A percentile compares a stretch with the other conserved stretches of the same genome.
Evolutionary conservation across 2,888 invertebrate species (phyloP).

Genomic region (Lysandra coridon): DNA sequence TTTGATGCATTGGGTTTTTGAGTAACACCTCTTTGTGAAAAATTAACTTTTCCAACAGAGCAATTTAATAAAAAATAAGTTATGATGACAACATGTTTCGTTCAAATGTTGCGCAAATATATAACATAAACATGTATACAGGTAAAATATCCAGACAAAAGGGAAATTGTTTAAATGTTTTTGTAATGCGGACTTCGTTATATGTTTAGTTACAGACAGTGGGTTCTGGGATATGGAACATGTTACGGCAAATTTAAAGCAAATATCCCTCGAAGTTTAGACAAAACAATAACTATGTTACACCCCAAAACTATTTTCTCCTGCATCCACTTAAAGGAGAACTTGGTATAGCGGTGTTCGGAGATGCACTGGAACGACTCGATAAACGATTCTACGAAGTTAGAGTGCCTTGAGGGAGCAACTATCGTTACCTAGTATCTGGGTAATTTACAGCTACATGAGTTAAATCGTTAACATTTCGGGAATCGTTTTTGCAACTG

Average conservation of each 20-base stretch:
- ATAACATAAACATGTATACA: not conserved
- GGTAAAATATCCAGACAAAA: not conserved
- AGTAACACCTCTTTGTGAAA: not conserved
- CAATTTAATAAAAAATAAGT: not conserved
- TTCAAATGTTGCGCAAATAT: not conserved
- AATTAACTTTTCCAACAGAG: not conserved
- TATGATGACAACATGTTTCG: not conserved
- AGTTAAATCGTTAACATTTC: not conserved
- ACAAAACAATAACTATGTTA: slow-evolving; percentile 11
- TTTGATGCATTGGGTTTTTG: not conserved
- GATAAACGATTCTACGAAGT: slow-evolving; percentile 1
- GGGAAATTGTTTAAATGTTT: not conserved
- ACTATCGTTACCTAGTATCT: slow-evolving; percentile 1
- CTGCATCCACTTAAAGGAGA: not conserved
- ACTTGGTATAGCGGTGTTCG: slow-evolving; percentile 5
- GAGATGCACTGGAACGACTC: slow-evolving; percentile 3
- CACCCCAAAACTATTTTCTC: slow-evolving; percentile 18
- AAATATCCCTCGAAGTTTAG: slow-evolving; percentile 11
- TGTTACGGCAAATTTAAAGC: slow-evolving; percentile 29
- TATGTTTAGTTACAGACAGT: not conserved
- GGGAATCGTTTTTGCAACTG: not conserved
- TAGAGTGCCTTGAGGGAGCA: not conserved
- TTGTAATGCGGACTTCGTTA: not conserved
- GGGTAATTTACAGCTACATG: not conserved
- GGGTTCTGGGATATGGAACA: not conserved